Evolutionary conservation across 2,797 vertebrate species (phyloP).

Genomic region (Amblyraja radiata): DNA sequence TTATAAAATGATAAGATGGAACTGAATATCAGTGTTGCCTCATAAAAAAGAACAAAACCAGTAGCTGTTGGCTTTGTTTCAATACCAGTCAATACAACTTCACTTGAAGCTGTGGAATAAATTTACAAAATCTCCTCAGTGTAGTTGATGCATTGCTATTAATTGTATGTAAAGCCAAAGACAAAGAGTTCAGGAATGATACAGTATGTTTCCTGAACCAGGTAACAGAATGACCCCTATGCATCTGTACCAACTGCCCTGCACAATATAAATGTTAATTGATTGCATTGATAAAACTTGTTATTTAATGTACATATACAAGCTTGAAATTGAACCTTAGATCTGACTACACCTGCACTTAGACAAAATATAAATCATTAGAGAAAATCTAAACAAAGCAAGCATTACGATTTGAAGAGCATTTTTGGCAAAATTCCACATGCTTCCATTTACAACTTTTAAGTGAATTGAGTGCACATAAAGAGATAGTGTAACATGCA

Average conservation of each 20-base stretch:
- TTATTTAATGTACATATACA: neutral
- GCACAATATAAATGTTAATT: neutral
- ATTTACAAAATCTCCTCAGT: neutral
- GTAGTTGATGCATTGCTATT: neutral
- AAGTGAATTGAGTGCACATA: neutral
- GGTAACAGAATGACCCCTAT: neutral
- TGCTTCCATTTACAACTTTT: neutral
- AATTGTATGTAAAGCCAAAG: neutral
- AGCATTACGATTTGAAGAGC: neutral
- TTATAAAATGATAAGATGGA: neutral
- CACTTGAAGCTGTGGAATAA: neutral
- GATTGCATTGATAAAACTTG: neutral
- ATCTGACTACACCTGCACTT: neutral
- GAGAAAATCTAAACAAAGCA: neutral
- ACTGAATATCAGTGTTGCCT: neutral
- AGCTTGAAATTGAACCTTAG: neutral
- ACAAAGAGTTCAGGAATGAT: neutral
- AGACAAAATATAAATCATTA: neutral
- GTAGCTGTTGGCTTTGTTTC: neutral
- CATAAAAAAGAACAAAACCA: neutral
- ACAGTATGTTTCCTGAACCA: slow-evolving; percentile 4
- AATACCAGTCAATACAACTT: neutral
- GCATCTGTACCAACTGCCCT: neutral
- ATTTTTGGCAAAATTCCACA: slow-evolving; percentile 17
- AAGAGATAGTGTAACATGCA: neutral